Evolutionary conservation across 2,797 vertebrate species (phyloP).

Genomic region (Rachycentron canadum): DNA sequence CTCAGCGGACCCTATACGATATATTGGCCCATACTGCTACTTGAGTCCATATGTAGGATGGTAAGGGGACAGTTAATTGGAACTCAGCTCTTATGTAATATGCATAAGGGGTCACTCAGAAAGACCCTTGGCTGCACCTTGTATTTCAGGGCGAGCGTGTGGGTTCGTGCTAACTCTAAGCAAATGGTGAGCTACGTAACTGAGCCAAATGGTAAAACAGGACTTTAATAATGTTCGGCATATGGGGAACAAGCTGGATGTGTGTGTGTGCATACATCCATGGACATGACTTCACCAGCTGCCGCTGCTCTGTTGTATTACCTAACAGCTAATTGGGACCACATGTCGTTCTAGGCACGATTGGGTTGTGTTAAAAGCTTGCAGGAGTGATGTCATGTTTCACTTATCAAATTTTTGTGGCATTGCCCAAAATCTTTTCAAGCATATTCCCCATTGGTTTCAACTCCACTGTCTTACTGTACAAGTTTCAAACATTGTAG

Average conservation of each 20-base stretch:
- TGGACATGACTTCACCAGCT: slow-evolving; percentile 75
- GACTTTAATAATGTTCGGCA: slow-evolving; percentile 32
- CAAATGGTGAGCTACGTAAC: slow-evolving; percentile 45
- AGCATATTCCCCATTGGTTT: slow-evolving; percentile 6
- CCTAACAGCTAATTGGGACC: slow-evolving; percentile 83
- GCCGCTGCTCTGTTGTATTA: slow-evolving; percentile 71
- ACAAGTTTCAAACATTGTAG: background rate
- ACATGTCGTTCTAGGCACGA: slow-evolving; percentile 68
- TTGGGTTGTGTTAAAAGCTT: slow-evolving; percentile 46
- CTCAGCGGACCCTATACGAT: slow-evolving; percentile 23
- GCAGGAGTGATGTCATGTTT: slow-evolving; percentile 62
- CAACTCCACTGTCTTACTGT: background rate
- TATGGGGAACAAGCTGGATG: slow-evolving; percentile 28
- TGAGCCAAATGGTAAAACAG: slow-evolving; percentile 60
- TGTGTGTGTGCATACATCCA: background rate
- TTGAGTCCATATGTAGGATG: slow-evolving; percentile 58
- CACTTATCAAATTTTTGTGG: slow-evolving; percentile 48
- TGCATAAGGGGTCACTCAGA: slow-evolving; percentile 58
- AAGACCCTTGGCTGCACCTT: slow-evolving; percentile 61
- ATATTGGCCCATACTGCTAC: slow-evolving; percentile 16
- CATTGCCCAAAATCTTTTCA: slow-evolving; percentile 24
- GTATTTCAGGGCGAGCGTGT: slow-evolving; percentile 9
- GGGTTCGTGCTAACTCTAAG: slow-evolving; percentile 18
- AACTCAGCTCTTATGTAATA: slow-evolving; percentile 69
- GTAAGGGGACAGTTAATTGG: slow-evolving; percentile 57